Evolutionary conservation across 23 tunicate species (phyloP), one percentile per base, ranked within the genome.

Genomic region (Aplidium turbinatum): DNA sequence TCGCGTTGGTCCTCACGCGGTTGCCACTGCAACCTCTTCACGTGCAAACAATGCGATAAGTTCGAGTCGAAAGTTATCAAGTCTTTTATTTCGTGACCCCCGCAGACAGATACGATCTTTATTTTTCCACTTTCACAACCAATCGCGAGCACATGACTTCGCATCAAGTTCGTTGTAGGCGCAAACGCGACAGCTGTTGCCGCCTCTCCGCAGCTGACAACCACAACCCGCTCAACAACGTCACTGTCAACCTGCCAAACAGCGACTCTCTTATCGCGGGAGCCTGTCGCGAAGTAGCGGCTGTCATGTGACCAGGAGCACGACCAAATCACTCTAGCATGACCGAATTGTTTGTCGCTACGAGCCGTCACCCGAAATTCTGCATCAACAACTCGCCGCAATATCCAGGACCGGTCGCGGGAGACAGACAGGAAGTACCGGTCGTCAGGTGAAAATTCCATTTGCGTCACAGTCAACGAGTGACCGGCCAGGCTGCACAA

Each of bases 311-410:
- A 83, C 99, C 99, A 95, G 1, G 96, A 89, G 13, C 88, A 79
- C 1, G 90, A 78, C 99, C 99, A 95, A 24, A 95, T 85, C 11
- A 95, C 78, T 47, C 99, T 56, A 28, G 78, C 58, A 51, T 95
- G 99, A 28, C 92, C 78, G 3, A 78, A 78, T 80, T 78, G 78
- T 65, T 86, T 94, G 3, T 79, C 96, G 36, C 93, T 76, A 13
- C 62, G 63, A 4, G 90, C 86, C 9, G 72, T 52, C 6, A 5
- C 58, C 19, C n/a, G 0, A 20, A 28, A 28, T 3, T 70, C 63
- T 5, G 54, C 28, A 18, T 50, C 29, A 0, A 31, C 58, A 53
- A 94, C 47, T 36, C 38, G 24, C 55, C 78, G 82, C 82, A 94
- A 47, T 11, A 78, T 54, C 95, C 94, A 87, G 4, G 89, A 71